Percentiles rank a stretch among this genome's conserved stretches.
Evolutionary conservation across 2,888 invertebrate species (phyloP).

Genomic region (Latrodectus elegans): DNA sequence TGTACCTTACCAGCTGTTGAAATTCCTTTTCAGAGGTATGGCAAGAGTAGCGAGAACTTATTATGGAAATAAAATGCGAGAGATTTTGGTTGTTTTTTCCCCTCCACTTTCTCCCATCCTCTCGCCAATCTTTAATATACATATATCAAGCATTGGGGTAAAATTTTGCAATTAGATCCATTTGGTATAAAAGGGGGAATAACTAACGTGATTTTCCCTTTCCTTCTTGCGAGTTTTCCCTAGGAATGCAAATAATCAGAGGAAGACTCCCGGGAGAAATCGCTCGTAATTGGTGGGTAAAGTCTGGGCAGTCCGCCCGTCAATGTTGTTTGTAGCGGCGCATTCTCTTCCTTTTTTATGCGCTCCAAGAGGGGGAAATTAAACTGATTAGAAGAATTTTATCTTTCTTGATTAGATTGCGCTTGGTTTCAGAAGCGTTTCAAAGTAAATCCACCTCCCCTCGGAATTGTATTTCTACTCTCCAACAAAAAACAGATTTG

Average conservation of each 20-base stretch:
- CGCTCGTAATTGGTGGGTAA: not conserved
- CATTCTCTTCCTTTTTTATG: no score
- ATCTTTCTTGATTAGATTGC: no score
- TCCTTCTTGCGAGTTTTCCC: not conserved
- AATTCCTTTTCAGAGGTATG: conserved; percentile 49
- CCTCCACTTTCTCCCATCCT: conserved; percentile 14
- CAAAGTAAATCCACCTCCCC: no score
- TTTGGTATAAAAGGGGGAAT: conserved; percentile 11
- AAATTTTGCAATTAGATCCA: conserved; percentile 63
- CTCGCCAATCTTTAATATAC: conserved; percentile 54
- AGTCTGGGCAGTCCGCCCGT: not conserved
- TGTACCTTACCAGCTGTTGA: conserved; percentile 60
- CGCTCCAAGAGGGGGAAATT: no score
- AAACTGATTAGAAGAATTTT: no score
- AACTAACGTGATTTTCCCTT: conserved; percentile 12
- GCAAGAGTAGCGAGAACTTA: conserved; percentile 52
- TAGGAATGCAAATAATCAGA: conserved; percentile 28
- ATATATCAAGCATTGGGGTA: conserved; percentile 47
- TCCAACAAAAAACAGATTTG: no score
- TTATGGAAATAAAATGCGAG: conserved; percentile 66
- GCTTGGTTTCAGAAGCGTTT: no score
- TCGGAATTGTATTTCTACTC: no score
- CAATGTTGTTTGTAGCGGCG: no score
- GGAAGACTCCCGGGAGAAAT: not conserved
- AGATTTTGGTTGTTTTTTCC: conserved; percentile 24